Conservation (phyloP, 2,888 invertebrate genomes). For the Oscheius sp. region DNA sequence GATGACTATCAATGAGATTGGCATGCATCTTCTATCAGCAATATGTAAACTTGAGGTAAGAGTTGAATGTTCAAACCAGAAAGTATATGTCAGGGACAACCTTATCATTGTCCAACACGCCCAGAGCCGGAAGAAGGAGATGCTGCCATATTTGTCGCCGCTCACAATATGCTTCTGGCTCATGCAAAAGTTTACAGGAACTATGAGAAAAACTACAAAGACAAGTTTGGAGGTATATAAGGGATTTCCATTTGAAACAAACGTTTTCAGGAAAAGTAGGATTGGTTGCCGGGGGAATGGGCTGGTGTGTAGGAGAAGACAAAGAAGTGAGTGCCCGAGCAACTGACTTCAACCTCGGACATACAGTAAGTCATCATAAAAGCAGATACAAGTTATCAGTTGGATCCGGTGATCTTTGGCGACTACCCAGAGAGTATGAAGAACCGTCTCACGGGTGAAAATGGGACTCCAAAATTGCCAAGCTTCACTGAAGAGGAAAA, state of each 20-base stretch:
- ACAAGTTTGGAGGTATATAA: background rate
- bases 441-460: conserved; percentile 26
- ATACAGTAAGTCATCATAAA: conserved; percentile 25
- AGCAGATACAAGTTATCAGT: background rate
- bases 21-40: conserved; percentile 49
- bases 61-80: too few species aligned
- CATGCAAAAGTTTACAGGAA: conserved; percentile 81
- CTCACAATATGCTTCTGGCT: conserved; percentile 80
- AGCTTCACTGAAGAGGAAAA: conserved; percentile 53
- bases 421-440: conserved; percentile 51
- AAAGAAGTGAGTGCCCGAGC: conserved; percentile 32
- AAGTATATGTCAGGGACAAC: conserved; percentile 39
- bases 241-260: background rate
- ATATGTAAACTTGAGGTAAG: conserved; percentile 42
- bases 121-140: conserved; percentile 7
- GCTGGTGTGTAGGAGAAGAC: conserved; percentile 9
- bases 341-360: conserved; percentile 44
- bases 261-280: background rate
- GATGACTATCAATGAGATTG: conserved; percentile 83
- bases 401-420: conserved; percentile 48
- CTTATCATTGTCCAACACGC: conserved; percentile 44
- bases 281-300: conserved; percentile 20
- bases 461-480: conserved; percentile 38
- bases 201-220: conserved; percentile 78
- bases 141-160: conserved; percentile 73